Base-by-base conservation (phyloP, 2,113 vertebrate species). In the Ctenomys sociabilis region DNA sequence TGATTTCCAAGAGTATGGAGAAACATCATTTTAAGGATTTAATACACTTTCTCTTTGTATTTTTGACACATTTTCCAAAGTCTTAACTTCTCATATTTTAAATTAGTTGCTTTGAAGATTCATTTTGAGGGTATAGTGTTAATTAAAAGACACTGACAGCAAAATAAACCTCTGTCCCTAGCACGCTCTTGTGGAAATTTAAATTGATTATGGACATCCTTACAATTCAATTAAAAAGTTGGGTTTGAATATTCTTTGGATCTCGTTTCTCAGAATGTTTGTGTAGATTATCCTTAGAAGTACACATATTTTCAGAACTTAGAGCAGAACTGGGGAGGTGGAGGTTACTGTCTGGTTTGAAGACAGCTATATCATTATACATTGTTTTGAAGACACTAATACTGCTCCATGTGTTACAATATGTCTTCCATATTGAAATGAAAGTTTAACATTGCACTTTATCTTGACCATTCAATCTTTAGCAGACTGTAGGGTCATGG, bases 201-300 rank as follows among this genome's bases (percentile, higher is more conserved):
- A 89, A 54, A 59, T 87, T 96, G 35, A 28, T 86, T 10, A 11
- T 75, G 13, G 17, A 35, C 75, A 86, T 78, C 37, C 59, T 30
- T 72, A 87, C 17, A 92, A 61, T 85, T 35, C 28, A 82, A 14
- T 59, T 40, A 57, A 19, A 86, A 96, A 32, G 19, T 93, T 85
- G 54, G 26, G 17, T 80, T 93, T 85, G 75, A 32, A 81, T 63
- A 40, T 88, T 70, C 64, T 91, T 86, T 66, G 66, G 35, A 32
- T 49, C 66, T 78, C 57, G 8, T 81, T 96, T 93, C 45, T 78
- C 49, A 72, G 68, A 82, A 66, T 85, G 49, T 91, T 87, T 88
- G 72, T 88, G 28, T 30, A 54, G 35, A 83, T 77, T 82, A n/a
- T 12, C 45, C 70, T 9, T 43, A 7, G 1, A 26, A 77, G 49